Conservation (phyloP, 2,797 vertebrate genomes). For the Pitangus sulphuratus region DNA sequence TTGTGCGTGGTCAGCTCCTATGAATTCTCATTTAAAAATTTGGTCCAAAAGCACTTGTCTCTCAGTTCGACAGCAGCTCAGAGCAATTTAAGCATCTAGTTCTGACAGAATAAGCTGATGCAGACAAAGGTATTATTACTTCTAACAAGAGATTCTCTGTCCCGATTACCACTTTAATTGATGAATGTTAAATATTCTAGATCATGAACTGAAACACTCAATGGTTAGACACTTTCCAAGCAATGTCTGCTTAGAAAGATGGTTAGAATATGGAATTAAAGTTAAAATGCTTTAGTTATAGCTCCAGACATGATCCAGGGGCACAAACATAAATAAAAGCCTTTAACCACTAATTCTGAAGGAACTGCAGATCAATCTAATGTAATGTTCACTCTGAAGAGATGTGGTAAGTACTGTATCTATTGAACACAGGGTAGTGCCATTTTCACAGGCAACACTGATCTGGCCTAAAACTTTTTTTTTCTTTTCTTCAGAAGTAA, state of each 20-base stretch:
- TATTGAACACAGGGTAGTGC: neutral
- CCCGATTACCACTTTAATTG: neutral
- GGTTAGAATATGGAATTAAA: neutral
- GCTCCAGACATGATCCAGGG: fast-evolving
- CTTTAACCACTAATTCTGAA: neutral
- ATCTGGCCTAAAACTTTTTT: neutral
- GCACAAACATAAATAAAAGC: neutral
- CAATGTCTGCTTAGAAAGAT: neutral
- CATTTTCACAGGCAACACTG: neutral
- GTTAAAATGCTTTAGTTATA: neutral
- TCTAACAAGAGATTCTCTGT: neutral
- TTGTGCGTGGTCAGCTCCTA: neutral
- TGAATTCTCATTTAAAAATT: neutral
- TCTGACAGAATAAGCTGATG: neutral
- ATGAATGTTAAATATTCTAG: neutral
- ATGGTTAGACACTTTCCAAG: neutral
- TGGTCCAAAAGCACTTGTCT: neutral
- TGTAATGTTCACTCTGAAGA: neutral
- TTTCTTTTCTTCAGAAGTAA: neutral
- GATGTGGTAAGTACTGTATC: neutral
- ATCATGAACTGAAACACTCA: neutral
- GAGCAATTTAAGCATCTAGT: neutral
- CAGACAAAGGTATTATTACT: neutral
- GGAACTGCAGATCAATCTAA: neutral
- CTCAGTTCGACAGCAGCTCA: neutral